Percentiles rank a stretch among this genome's conserved stretches.
Conservation (phyloP, 2,797 vertebrate species). For the Hemibagrus guttatus region DNA sequence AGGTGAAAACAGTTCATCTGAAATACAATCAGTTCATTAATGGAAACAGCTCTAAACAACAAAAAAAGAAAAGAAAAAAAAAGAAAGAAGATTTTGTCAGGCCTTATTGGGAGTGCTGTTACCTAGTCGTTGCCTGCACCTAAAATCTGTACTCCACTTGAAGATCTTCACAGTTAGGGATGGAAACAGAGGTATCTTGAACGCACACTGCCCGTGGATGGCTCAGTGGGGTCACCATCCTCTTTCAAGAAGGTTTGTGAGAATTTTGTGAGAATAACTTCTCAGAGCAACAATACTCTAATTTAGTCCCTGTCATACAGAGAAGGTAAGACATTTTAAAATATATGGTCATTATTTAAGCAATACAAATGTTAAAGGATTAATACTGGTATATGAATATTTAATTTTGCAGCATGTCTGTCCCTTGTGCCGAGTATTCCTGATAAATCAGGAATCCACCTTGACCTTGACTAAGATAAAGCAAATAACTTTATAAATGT, state of each 20-base stretch:
- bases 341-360: background rate
- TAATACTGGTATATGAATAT: background rate
- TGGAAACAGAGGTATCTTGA: background rate
- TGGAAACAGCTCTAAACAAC: background rate
- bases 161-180: background rate
- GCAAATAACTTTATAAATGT: background rate
- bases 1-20: background rate
- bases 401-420: background rate
- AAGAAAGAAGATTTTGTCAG: background rate
- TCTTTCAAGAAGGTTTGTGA: constrained; percentile 6
- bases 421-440: background rate
- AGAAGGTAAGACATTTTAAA: background rate
- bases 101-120: background rate
- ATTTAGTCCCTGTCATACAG: background rate
- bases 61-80: too few species aligned
- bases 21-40: background rate
- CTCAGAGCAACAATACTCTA: background rate
- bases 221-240: background rate
- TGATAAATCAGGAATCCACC: background rate
- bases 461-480: background rate
- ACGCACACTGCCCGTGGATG: background rate
- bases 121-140: background rate
- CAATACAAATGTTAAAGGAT: background rate
- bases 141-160: background rate
- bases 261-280: background rate